These are phyloP conservation scores for Tragelaphus scriptus DNA, from an alignment of 2,113 vertebrate genomes.

Conservation along the genomic window DNA sequence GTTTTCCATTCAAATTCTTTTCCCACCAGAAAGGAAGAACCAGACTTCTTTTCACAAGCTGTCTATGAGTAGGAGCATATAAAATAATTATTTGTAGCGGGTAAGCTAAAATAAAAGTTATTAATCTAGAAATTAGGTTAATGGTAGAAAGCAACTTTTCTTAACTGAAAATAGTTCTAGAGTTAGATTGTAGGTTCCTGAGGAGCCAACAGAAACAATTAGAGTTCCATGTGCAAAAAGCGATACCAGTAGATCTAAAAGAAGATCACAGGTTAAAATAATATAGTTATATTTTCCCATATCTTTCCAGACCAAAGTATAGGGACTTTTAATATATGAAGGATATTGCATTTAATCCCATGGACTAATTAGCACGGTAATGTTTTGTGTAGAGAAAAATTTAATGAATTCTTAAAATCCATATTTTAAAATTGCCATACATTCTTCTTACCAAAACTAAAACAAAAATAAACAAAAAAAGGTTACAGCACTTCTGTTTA, in stretches of 20 bases:
- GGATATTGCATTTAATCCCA: background rate
- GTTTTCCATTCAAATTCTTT: conserved; percentile 60
- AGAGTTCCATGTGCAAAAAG: background rate
- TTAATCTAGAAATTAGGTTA: background rate
- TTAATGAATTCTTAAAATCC: background rate
- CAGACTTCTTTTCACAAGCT: background rate
- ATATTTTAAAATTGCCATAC: background rate
- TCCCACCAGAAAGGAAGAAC: conserved; percentile 12
- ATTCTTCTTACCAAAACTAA: background rate
- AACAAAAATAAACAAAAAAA: background rate
- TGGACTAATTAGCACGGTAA: background rate
- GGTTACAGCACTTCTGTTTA: background rate
- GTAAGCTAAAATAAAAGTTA: background rate
- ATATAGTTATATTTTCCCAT: background rate
- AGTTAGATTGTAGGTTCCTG: background rate
- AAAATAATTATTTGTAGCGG: background rate
- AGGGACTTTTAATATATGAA: background rate
- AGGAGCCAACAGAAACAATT: background rate
- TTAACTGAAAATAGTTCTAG: background rate
- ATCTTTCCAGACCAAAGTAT: background rate
- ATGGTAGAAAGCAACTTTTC: background rate
- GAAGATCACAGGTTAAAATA: background rate
- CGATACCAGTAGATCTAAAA: background rate
- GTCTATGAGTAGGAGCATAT: background rate
- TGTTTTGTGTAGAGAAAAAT: background rate